Evolutionary conservation across 2,113 vertebrate species (phyloP).

Genomic region (Sitta europaea): DNA sequence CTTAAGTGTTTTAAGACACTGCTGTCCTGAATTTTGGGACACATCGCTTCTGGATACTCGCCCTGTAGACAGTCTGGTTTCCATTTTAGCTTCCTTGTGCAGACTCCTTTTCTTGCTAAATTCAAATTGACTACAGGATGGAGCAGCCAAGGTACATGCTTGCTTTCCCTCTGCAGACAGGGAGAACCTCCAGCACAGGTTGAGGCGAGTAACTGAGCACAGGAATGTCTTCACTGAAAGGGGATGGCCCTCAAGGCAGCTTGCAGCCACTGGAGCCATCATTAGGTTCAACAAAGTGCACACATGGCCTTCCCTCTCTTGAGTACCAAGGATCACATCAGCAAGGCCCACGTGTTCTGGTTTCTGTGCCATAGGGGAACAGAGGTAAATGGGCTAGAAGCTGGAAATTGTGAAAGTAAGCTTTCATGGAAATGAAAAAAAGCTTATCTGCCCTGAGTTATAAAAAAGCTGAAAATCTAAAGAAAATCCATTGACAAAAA

Average conservation of each 20-base stretch:
- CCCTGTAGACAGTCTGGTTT: neutral
- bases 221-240: neutral
- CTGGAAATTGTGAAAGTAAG: neutral
- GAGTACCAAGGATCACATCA: neutral
- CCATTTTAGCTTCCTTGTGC: neutral
- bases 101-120: neutral
- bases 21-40: neutral
- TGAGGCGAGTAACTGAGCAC: neutral
- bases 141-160: neutral
- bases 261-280: neutral
- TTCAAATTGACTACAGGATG: neutral
- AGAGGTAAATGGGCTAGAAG: neutral
- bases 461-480: neutral
- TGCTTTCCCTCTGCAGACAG: neutral
- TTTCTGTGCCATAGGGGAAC: neutral
- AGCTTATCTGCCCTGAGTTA: neutral
- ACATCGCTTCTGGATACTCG: neutral
- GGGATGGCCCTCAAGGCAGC: neutral
- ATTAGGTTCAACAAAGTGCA: neutral
- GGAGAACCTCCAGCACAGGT: neutral
- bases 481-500: neutral
- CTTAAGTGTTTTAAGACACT: neutral
- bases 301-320: neutral
- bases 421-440: neutral
- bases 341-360: fast-evolving